These are phyloP conservation scores for Parasteatoda tepidariorum DNA, from an alignment of 1,140 invertebrate genomes.

Conservation along the genomic window DNA sequence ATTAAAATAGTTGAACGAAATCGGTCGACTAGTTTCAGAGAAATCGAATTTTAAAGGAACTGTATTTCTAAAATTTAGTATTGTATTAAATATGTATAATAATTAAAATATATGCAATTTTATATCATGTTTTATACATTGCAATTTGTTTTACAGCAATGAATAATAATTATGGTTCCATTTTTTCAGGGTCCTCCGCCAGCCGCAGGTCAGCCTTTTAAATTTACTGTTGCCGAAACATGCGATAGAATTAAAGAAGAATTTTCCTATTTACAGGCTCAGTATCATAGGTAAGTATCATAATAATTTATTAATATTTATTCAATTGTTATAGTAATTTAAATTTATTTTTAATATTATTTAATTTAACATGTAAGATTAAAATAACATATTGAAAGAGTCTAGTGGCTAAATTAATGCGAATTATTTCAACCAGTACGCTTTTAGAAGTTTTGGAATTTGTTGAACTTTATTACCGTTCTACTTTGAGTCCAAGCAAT, in stretches of 20 bases:
- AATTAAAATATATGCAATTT: not conserved
- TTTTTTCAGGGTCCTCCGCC: conserved; percentile 80
- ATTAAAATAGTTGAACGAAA: no score
- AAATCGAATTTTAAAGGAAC: no score
- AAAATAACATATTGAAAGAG: not conserved
- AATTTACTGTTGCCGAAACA: conserved; percentile 95
- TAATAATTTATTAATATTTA: not conserved
- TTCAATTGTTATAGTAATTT: not conserved
- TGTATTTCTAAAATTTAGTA: not conserved
- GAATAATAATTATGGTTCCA: no score
- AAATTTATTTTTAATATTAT: not conserved
- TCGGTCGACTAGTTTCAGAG: no score
- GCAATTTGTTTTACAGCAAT: not conserved
- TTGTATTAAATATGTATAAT: not conserved
- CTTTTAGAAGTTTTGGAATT: no score
- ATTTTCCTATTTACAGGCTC: conserved; percentile 97
- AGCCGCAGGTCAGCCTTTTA: conserved; percentile 87
- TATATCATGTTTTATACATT: not conserved
- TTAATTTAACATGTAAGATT: not conserved
- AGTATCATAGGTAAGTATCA: conserved; percentile 95
- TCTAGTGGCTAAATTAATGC: no score
- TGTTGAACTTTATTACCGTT: no score
- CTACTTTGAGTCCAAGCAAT: no score
- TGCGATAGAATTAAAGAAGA: conserved; percentile 99
- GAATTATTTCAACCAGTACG: no score